phyloP scores from a whole-genome alignment of 2,888 invertebrate genomes.

The Ischnus inquisitorius region DNA sequence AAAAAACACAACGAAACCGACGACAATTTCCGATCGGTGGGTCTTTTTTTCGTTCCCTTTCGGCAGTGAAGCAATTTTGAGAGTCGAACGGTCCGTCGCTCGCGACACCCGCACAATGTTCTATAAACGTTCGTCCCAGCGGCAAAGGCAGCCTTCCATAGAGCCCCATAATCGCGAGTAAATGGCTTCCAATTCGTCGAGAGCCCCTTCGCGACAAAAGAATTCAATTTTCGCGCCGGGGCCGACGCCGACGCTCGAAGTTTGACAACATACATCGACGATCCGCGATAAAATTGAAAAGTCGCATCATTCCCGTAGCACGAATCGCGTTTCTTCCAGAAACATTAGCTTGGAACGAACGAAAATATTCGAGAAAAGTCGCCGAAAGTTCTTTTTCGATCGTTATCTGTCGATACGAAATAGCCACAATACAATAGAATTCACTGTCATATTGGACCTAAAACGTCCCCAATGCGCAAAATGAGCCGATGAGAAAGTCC shows the following conservation, averaged over 20 bases:
- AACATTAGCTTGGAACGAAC: not conserved
- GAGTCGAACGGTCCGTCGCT: not conserved
- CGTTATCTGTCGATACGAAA: too few relatives aligned
- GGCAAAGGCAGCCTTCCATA: not conserved
- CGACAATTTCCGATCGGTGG: not conserved
- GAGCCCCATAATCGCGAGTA: not conserved
- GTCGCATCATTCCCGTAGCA: not conserved
- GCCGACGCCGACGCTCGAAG: not conserved
- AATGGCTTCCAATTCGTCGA: not conserved
- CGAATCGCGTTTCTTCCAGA: not conserved
- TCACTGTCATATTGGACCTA: too few relatives aligned
- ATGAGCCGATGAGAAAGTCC: too few relatives aligned
- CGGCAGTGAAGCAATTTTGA: not conserved
- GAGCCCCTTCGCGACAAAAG: not conserved
- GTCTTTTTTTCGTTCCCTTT: not conserved
- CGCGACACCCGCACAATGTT: not conserved
- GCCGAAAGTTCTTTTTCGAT: not conserved
- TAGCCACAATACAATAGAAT: too few relatives aligned
- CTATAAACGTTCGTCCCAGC: not conserved
- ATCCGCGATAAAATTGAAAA: not conserved
- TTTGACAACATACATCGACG: not conserved
- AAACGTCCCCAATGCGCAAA: too few relatives aligned
- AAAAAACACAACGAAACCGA: not conserved
- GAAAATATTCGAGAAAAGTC: not conserved
- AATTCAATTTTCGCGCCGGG: conserved; percentile 8